Percentiles rank a stretch among this genome's conserved stretches.
phyloP scores from a whole-genome alignment of 2,113 vertebrate species.

The Pristiophorus japonicus region DNA sequence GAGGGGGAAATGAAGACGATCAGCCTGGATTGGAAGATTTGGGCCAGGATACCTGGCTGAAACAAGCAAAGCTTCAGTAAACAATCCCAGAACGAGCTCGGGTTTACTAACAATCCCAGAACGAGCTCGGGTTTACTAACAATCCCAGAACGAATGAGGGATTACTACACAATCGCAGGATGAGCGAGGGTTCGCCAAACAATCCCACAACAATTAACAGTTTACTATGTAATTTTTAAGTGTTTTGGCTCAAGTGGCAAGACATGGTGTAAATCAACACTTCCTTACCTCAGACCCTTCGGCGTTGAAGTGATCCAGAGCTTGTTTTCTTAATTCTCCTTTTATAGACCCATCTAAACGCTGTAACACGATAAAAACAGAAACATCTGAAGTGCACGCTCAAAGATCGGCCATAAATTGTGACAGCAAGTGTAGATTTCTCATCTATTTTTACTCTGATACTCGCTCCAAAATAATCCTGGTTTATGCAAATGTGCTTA shows the following conservation, averaged over 20 bases:
- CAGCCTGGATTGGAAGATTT: not conserved
- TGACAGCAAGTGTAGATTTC: not conserved
- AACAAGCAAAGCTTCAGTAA: not conserved
- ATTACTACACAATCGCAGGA: not conserved
- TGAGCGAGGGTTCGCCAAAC: not conserved
- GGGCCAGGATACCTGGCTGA: not conserved
- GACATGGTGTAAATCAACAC: not conserved
- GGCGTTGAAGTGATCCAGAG: conserved; percentile 96
- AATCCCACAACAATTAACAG: not conserved
- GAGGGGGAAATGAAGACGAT: not conserved
- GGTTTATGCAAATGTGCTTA: not conserved
- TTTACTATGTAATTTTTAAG: not conserved
- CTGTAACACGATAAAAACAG: conserved; percentile 57
- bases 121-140: not conserved
- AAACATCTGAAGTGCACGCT: conserved; percentile 30
- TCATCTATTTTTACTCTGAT: conserved; percentile 42
- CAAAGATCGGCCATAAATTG: not conserved
- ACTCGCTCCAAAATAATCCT: conserved; percentile 39
- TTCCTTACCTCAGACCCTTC: conserved; percentile 91
- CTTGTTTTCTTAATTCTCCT: conserved; percentile 95
- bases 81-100: not conserved
- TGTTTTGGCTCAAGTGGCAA: too few species aligned
- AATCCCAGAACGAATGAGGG: not conserved
- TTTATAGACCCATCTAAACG: conserved; percentile 95
- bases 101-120: not conserved